These are phyloP conservation scores for Pogoniulus pusillus DNA, from an alignment of 2,797 vertebrate species.

Conservation along the genomic window DNA sequence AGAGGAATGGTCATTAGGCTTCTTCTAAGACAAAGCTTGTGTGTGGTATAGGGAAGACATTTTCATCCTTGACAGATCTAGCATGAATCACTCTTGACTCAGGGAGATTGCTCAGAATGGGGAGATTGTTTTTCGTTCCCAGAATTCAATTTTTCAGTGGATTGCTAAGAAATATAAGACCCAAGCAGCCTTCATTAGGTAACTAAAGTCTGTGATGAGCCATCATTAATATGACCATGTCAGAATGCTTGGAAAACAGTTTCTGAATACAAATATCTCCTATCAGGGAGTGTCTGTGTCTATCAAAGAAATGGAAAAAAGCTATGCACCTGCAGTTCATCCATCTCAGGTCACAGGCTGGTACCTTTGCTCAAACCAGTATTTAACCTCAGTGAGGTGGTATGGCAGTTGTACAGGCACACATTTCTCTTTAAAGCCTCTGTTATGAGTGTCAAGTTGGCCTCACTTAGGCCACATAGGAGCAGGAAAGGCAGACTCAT, in stretches of 20 bases:
- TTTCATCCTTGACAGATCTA: not conserved
- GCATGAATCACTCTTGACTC: not conserved
- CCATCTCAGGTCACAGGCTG: not conserved
- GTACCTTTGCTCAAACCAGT: not conserved
- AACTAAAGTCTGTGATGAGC: not conserved
- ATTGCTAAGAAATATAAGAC: not conserved
- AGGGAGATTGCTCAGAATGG: not conserved
- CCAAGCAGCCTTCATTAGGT: not conserved
- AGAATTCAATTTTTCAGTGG: not conserved
- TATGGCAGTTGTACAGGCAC: fast-evolving
- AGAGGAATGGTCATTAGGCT: not conserved
- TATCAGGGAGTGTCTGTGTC: too few species aligned
- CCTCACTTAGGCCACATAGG: too few species aligned
- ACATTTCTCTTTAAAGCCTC: too few species aligned
- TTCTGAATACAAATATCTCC: not conserved
- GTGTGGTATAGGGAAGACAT: not conserved
- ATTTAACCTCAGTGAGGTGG: not conserved
- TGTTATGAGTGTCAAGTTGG: too few species aligned
- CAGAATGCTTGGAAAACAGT: not conserved
- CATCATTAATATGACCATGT: not conserved
- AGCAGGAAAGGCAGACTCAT: too few species aligned
- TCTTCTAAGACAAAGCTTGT: not conserved
- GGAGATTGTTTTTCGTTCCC: not conserved
- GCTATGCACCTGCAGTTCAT: not conserved
- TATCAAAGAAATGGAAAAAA: not conserved